Percentiles rank a stretch among this genome's conserved stretches.
These are phyloP conservation scores for Mormyrops boulengeri DNA, from an alignment of 2,797 vertebrate genomes.

Conservation along the genomic window DNA sequence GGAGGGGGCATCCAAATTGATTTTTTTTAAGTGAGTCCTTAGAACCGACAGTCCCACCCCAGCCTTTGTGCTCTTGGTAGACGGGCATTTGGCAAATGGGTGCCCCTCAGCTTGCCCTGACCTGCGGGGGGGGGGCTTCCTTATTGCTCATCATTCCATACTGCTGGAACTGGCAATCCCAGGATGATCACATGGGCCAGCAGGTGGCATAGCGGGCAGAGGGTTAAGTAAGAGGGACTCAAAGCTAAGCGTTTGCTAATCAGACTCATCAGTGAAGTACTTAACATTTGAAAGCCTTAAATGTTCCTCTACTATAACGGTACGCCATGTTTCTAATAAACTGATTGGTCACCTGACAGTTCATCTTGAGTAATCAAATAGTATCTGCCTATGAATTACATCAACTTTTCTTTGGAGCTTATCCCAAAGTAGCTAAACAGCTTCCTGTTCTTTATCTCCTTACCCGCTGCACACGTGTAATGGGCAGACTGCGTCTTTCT, in stretches of 20 bases:
- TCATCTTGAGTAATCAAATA: not conserved
- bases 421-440: not conserved
- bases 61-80: not conserved
- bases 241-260: not conserved
- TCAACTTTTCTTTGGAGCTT: not conserved
- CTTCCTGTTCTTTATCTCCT: not conserved
- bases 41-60: not conserved
- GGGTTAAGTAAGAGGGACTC: not conserved
- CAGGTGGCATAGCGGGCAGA: not conserved
- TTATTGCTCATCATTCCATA: not conserved
- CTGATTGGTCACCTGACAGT: too few relatives aligned
- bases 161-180: not conserved
- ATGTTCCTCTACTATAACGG: not conserved
- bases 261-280: not conserved
- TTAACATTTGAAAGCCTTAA: not conserved
- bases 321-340: not conserved
- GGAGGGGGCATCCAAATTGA: not conserved
- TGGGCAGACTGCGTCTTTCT: not conserved
- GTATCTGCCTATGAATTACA: not conserved
- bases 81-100: not conserved
- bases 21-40: not conserved
- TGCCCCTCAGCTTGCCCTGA: not conserved
- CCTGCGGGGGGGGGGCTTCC: not conserved
- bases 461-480: not conserved
- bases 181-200: not conserved